Evolutionary conservation across 2,113 vertebrate species (phyloP), one percentile per base, ranked within the genome.

Genomic region (Dascyllus trimaculatus): DNA sequence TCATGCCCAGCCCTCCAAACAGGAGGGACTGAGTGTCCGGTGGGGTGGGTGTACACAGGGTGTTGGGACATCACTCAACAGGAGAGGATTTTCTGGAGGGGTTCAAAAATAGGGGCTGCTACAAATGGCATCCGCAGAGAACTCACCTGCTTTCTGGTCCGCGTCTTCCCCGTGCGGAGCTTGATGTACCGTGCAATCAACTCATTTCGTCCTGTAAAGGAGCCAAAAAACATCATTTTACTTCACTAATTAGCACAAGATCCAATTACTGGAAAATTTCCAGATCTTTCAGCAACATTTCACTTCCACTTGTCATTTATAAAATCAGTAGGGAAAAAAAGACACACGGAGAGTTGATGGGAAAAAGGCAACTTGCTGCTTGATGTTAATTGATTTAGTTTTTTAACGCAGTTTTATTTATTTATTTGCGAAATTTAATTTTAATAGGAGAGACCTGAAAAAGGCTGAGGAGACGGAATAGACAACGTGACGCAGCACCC

Each of bases 111-210:
- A 93, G 80, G 17, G 60, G 60, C 58, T 65, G 68, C 52, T 58
- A 69, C 53, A 72, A 73, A 72, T 40, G 29, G 49, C 46, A 73
- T 69, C 60, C 38, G 10, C 24, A 54, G 54, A 80, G 69, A 71
- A 77, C 94, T 89, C 81, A 98, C 97, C 97, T 99, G 98, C 93
- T 99, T 99, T 88, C 98, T 96, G 77, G 98, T 98, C 80, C 98
- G 96, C 64, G 97, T 99, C 94, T 99, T 99, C 88, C 98, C 98
- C 1, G 98, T 99, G 80, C 97, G 95, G 59, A 99, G 94, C 90
- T 99, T 99, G 94, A 99, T 99, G 83, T 99, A 99, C 43, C 98
- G 96, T 52, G 98, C 98, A 19, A 99, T 99, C 86, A 99, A 90
- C 91, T 99, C 97, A 45, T 99, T 99, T 32, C 98, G 95, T 93